A percentile compares a stretch with the other conserved stretches of the same genome.
phyloP scores from a whole-genome alignment of 2,888 invertebrate species.

The Melolontha melolontha region DNA sequence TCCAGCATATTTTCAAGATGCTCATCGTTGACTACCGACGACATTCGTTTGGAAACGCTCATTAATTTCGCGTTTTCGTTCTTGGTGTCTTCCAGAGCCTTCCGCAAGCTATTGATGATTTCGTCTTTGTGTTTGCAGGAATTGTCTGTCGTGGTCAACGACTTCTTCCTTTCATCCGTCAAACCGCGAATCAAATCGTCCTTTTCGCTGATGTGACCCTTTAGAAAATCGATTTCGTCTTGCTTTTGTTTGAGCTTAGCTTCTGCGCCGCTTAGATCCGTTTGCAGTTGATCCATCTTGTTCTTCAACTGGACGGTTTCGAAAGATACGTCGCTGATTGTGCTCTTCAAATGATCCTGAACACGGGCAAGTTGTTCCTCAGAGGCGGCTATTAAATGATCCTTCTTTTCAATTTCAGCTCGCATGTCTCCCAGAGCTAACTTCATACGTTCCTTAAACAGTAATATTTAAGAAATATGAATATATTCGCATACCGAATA shows the following conservation, averaged over 20 bases:
- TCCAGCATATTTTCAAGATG: slow-evolving; percentile 57
- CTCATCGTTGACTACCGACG: slow-evolving; percentile 50
- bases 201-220: slow-evolving; percentile 36
- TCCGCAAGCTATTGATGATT: slow-evolving; percentile 39
- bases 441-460: slow-evolving; percentile 57
- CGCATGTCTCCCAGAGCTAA: slow-evolving; percentile 56
- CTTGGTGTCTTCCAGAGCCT: slow-evolving; percentile 48
- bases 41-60: slow-evolving; percentile 43
- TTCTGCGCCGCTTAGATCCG: slow-evolving; percentile 34
- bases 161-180: slow-evolving; percentile 32
- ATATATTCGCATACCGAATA: slow-evolving; percentile 20
- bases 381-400: slow-evolving; percentile 56
- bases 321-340: slow-evolving; percentile 56
- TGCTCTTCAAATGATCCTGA: slow-evolving; percentile 57
- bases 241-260: slow-evolving; percentile 42
- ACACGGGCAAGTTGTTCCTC: slow-evolving; percentile 59
- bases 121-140: slow-evolving; percentile 43
- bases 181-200: slow-evolving; percentile 37
- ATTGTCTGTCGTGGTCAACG: slow-evolving; percentile 4
- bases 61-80: slow-evolving; percentile 45
- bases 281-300: slow-evolving; percentile 51
- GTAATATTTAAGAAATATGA: slow-evolving; percentile 23
- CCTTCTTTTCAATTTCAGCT: slow-evolving; percentile 59
- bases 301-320: slow-evolving; percentile 57
- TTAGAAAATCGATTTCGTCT: slow-evolving; percentile 42